These are phyloP conservation scores for Paedocypris sp. DNA, from an alignment of 2,113 vertebrate genomes.

Conservation along the genomic window DNA sequence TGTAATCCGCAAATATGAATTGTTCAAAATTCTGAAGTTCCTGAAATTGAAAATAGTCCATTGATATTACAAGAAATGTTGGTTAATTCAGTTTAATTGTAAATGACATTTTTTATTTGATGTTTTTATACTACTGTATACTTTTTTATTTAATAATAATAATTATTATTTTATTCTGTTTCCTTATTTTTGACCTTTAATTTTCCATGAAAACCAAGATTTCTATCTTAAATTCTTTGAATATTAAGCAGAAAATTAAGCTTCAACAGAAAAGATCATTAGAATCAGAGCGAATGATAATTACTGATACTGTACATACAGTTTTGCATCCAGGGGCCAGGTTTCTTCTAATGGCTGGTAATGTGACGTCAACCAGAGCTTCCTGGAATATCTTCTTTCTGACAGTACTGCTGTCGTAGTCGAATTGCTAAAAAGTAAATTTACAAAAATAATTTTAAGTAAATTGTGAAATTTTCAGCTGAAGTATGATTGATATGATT, in stretches of 20 bases:
- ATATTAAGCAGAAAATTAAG: no score
- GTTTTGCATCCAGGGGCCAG: slow-evolving; percentile 70
- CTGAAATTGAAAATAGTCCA: slow-evolving; percentile 37
- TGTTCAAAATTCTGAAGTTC: slow-evolving; percentile 73
- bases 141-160: background rate
- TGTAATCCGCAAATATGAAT: slow-evolving; percentile 74
- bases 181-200: no score
- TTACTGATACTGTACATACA: slow-evolving; percentile 51
- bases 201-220: no score
- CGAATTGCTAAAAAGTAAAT: slow-evolving; percentile 71
- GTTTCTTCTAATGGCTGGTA: slow-evolving; percentile 69
- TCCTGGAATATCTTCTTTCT: slow-evolving; percentile 78
- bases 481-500: no score
- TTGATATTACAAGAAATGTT: background rate
- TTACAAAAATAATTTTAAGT: slow-evolving; percentile 12
- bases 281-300: no score
- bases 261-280: no score
- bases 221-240: no score
- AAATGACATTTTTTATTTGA: no score
- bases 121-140: no score
- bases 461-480: no score
- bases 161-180: background rate
- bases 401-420: slow-evolving; percentile 76
- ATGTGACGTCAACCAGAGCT: slow-evolving; percentile 67
- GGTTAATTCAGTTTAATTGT: no score